Evolutionary conservation across 2,888 invertebrate species (phyloP).

Genomic region (Itoplectis maculator): DNA sequence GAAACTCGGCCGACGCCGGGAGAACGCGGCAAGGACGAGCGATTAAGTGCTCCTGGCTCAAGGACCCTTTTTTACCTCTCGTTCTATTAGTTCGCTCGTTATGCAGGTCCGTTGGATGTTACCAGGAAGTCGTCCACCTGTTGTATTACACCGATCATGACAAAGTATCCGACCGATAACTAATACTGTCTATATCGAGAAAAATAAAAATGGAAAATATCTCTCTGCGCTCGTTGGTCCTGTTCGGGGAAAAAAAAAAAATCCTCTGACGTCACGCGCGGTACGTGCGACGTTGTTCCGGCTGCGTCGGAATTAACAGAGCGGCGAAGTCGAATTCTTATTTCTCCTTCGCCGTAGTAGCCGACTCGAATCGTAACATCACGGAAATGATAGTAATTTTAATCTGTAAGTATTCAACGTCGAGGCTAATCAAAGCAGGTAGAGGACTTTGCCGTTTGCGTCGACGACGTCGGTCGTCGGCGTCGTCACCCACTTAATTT

Average conservation of each 20-base stretch:
- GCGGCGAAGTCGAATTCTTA: slow-evolving; percentile 35
- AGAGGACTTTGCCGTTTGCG: slow-evolving; percentile 45
- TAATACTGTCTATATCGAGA: not conserved
- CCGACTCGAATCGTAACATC: slow-evolving; percentile 37
- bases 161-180: not conserved
- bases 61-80: slow-evolving; percentile 54
- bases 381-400: slow-evolving; percentile 71
- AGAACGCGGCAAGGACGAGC: slow-evolving; percentile 51
- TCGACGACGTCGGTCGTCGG: slow-evolving; percentile 26
- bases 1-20: slow-evolving; percentile 50
- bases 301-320: slow-evolving; percentile 25
- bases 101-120: slow-evolving; percentile 46
- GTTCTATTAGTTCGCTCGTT: slow-evolving; percentile 4
- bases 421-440: slow-evolving; percentile 63
- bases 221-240: not conserved
- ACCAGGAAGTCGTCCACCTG: slow-evolving; percentile 42
- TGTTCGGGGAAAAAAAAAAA: slow-evolving; percentile 4
- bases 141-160: slow-evolving; percentile 19
- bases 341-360: slow-evolving; percentile 33
- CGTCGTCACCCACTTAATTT: slow-evolving; percentile 56
- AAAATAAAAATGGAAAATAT: slow-evolving; percentile 1
- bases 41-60: slow-evolving; percentile 36
- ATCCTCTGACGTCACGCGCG: not conserved
- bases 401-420: slow-evolving; percentile 69
- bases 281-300: not conserved